Percentiles rank a stretch among this genome's conserved stretches.
Evolutionary conservation across 2,113 vertebrate species (phyloP).

Genomic region (Leiothrix lutea): DNA sequence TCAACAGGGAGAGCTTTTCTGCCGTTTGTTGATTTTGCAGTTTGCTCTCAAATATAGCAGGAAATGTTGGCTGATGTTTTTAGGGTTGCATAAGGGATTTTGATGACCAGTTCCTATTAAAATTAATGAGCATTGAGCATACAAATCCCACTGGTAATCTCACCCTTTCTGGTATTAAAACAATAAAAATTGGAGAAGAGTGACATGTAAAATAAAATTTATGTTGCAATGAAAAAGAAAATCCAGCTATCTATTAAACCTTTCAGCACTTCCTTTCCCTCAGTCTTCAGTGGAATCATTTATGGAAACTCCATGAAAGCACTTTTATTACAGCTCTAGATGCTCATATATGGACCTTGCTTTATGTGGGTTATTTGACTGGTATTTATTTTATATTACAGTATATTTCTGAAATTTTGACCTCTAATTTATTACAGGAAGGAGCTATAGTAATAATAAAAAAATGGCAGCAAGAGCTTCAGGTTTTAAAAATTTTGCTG

Average conservation of each 20-base stretch:
- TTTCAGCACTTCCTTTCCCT: neutral
- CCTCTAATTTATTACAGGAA: neutral
- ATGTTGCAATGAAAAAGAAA: constrained; percentile 2
- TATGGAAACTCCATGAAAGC: neutral
- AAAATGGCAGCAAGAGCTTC: neutral
- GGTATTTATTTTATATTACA: neutral
- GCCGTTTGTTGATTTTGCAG: neutral
- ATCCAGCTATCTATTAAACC: constrained; percentile 3
- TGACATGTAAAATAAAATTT: constrained; percentile 32
- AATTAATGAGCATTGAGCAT: constrained; percentile 45
- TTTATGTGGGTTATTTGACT: neutral
- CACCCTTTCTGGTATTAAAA: constrained; percentile 8
- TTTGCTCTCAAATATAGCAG: neutral
- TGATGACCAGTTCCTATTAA: constrained; percentile 19
- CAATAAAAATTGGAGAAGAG: constrained; percentile 7
- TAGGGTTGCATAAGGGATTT: neutral
- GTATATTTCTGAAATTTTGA: neutral
- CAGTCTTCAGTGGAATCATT: neutral
- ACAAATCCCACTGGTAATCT: constrained; percentile 27
- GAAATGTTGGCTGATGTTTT: neutral
- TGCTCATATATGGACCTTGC: neutral
- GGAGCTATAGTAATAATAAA: neutral
- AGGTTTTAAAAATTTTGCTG: neutral
- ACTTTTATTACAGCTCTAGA: neutral
- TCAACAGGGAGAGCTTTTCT: neutral